Conservation (phyloP, 2,113 vertebrate genomes). For the Nestor notabilis region DNA sequence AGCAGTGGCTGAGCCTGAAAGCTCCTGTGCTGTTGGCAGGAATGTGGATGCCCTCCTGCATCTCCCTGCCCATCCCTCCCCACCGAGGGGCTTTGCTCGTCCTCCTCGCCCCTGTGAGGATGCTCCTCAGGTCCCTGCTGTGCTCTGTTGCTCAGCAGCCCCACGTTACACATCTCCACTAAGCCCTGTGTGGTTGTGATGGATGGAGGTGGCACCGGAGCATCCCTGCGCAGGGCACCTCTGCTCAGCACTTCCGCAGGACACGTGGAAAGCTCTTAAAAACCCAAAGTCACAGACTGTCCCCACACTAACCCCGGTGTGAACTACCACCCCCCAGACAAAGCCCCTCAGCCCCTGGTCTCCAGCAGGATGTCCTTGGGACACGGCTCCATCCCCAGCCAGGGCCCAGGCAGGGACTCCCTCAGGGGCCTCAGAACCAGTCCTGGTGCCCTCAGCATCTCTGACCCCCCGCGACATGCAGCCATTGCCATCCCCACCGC, state of each 20-base stretch:
- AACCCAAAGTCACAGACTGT: background rate
- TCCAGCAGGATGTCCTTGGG: background rate
- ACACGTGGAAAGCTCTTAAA: fast-evolving
- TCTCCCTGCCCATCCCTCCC: background rate
- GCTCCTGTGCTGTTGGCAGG: background rate
- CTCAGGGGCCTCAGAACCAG: fast-evolving
- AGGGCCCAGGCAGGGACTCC: background rate
- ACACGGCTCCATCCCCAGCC: fast-evolving
- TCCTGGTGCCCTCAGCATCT: background rate
- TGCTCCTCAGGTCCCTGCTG: background rate
- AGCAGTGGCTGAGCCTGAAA: background rate
- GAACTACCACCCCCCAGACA: fast-evolving
- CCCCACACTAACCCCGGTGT: fast-evolving
- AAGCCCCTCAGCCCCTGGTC: background rate
- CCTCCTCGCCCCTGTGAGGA: fast-evolving
- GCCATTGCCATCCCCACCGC: fast-evolving
- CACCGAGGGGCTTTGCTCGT: fast-evolving
- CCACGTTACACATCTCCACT: fast-evolving
- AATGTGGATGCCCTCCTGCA: background rate
- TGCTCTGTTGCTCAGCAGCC: background rate
- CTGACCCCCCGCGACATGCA: background rate
- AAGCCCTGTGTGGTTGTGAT: background rate
- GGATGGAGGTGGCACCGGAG: background rate
- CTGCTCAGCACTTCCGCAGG: background rate
- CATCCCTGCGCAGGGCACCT: background rate